Conservation (phyloP, 2,797 vertebrate species). For the Sebastes iracundus region DNA sequence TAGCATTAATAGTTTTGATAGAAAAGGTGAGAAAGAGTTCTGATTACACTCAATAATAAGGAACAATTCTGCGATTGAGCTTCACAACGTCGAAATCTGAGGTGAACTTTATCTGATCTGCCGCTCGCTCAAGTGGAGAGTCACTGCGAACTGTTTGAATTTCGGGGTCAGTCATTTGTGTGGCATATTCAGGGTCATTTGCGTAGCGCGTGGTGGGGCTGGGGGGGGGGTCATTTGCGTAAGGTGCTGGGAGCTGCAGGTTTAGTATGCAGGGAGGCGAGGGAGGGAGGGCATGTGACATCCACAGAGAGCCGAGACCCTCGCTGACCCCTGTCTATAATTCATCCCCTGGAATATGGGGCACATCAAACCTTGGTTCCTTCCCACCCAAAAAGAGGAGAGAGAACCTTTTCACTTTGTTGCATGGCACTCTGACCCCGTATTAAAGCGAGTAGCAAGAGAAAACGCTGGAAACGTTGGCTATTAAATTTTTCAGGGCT, state of each 20-base stretch:
- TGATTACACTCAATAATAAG: conserved; percentile 6
- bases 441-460: conserved; percentile 79
- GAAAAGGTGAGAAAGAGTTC: neutral
- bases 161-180: conserved; percentile 63
- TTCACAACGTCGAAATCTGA: neutral
- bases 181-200: conserved; percentile 80
- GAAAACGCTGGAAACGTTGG: conserved; percentile 66
- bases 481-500: conserved; percentile 83
- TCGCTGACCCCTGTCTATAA: conserved; percentile 86
- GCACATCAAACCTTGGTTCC: conserved; percentile 68
- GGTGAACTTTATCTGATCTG: conserved; percentile 15
- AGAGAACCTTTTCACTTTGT: conserved; percentile 77
- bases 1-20: neutral
- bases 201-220: conserved; percentile 49
- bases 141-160: conserved; percentile 42
- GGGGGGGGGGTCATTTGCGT: conserved; percentile 69
- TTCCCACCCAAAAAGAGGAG: conserved; percentile 76
- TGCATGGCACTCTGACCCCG: conserved; percentile 80
- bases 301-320: conserved; percentile 82
- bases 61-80: neutral
- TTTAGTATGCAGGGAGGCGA: conserved; percentile 81
- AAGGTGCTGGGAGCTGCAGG: conserved; percentile 61
- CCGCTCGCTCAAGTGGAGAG: neutral
- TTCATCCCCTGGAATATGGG: conserved; percentile 82
- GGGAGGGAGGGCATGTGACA: conserved; percentile 77